Conservation (phyloP, 2,888 invertebrate genomes). For the Volucella zonaria region DNA sequence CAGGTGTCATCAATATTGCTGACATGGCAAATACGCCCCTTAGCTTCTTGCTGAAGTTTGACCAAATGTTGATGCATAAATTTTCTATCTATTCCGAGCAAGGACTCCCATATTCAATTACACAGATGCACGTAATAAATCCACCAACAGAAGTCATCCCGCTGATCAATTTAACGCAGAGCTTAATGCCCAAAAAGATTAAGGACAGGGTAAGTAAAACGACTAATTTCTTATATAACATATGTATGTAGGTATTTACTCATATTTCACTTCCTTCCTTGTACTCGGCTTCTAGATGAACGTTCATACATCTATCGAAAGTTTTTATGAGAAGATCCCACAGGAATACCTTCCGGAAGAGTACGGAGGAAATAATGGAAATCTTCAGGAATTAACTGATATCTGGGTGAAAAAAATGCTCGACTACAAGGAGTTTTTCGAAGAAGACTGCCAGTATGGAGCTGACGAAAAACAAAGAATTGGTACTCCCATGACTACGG, state of each 20-base stretch:
- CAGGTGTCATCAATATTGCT: slow-evolving; percentile 83
- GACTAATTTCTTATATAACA: neutral
- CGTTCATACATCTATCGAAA: slow-evolving; percentile 82
- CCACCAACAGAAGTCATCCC: slow-evolving; percentile 83
- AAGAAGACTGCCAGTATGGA: slow-evolving; percentile 77
- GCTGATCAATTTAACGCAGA: slow-evolving; percentile 83
- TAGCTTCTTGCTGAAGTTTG: slow-evolving; percentile 83
- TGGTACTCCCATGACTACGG: slow-evolving; percentile 74
- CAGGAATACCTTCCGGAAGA: slow-evolving; percentile 85
- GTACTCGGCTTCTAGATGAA: slow-evolving; percentile 82
- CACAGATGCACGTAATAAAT: slow-evolving; percentile 84
- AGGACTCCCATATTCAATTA: slow-evolving; percentile 84
- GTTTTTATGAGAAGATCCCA: slow-evolving; percentile 83
- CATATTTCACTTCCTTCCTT: neutral
- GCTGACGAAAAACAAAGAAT: slow-evolving; percentile 77
- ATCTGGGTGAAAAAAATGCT: slow-evolving; percentile 75
- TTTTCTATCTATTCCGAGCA: slow-evolving; percentile 83
- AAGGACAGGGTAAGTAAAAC: slow-evolving; percentile 83
- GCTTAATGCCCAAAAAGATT: slow-evolving; percentile 85
- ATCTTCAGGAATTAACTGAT: slow-evolving; percentile 79
- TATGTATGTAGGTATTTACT: slow-evolving; percentile 75
- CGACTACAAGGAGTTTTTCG: slow-evolving; percentile 75
- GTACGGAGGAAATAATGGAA: slow-evolving; percentile 85
- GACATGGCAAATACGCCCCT: slow-evolving; percentile 84
- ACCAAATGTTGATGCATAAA: slow-evolving; percentile 84